phyloP scores from a whole-genome alignment of 2,888 invertebrate species.

The Mystacides longicornis region DNA sequence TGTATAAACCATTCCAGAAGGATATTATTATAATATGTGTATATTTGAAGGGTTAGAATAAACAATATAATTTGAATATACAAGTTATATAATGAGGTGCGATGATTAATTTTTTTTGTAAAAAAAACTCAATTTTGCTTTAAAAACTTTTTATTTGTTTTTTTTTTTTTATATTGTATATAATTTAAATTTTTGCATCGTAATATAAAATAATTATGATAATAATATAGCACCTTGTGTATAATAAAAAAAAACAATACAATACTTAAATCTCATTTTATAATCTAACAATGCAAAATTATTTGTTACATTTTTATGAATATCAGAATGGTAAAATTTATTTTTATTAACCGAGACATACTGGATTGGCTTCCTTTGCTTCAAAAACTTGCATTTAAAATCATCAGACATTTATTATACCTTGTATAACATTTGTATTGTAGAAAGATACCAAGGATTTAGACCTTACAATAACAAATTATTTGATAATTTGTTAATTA shows the following conservation, averaged over 20 bases:
- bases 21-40: neutral
- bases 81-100: neutral
- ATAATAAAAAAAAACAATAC: neutral
- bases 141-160: conserved; percentile 21
- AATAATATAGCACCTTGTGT: conserved; percentile 9
- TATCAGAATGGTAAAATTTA: too few relatives aligned
- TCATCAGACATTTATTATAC: too few relatives aligned
- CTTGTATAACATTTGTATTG: too few relatives aligned
- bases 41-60: conserved; percentile 14
- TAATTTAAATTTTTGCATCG: conserved; percentile 10
- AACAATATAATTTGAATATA: neutral
- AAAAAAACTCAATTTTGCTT: conserved; percentile 17
- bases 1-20: conserved; percentile 19
- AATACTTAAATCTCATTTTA: too few relatives aligned
- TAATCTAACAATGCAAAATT: too few relatives aligned
- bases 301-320: too few relatives aligned
- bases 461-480: too few relatives aligned
- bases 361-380: too few relatives aligned
- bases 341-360: too few relatives aligned
- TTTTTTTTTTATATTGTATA: conserved; percentile 21
- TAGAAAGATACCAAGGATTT: too few relatives aligned
- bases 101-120: neutral
- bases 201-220: conserved; percentile 13
- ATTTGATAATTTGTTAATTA: too few relatives aligned
- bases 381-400: too few relatives aligned